Evolutionary conservation across 2,888 invertebrate species (phyloP).

Genomic region (Lamproptera curius): DNA sequence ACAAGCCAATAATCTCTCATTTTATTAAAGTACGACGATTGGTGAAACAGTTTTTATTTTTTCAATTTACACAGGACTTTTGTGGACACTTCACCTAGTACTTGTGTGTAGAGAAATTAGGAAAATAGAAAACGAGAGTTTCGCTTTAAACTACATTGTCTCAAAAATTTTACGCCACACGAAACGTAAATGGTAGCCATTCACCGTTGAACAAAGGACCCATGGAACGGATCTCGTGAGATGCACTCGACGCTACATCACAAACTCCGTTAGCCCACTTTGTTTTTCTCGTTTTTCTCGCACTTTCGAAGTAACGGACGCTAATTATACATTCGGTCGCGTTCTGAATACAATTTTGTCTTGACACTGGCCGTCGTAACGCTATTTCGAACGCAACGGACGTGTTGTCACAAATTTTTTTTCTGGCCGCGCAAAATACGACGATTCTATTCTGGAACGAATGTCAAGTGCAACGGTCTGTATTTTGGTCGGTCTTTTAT

Average conservation of each 20-base stretch:
- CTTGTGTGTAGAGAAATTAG: no score
- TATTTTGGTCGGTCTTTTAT: no score
- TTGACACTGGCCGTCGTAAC: slow-evolving; percentile 20
- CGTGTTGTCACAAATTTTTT: slow-evolving; percentile 2
- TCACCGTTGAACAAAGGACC: slow-evolving; percentile 1
- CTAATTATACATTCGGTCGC: slow-evolving; percentile 19
- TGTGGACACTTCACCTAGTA: no score
- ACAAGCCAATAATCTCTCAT: no score
- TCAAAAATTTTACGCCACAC: no score
- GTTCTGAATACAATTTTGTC: slow-evolving; percentile 21
- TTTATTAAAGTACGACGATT: no score
- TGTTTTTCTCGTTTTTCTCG: slow-evolving; percentile 12
- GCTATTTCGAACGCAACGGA: slow-evolving; percentile 11
- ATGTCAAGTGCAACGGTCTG: slow-evolving; percentile 16
- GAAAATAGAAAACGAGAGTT: no score
- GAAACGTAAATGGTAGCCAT: no score
- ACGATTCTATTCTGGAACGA: slow-evolving; percentile 9
- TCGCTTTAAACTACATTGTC: no score
- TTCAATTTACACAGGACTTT: no score
- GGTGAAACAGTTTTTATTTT: no score
- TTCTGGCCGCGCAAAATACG: neutral
- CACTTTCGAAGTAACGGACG: slow-evolving; percentile 17
- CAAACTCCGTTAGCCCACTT: slow-evolving; percentile 10
- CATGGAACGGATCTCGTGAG: neutral
- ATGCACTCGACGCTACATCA: neutral